Evolutionary conservation across 2,888 invertebrate species (phyloP), one percentile per base, ranked within the genome.

Genomic region (Brachynemurus nebulosus): DNA sequence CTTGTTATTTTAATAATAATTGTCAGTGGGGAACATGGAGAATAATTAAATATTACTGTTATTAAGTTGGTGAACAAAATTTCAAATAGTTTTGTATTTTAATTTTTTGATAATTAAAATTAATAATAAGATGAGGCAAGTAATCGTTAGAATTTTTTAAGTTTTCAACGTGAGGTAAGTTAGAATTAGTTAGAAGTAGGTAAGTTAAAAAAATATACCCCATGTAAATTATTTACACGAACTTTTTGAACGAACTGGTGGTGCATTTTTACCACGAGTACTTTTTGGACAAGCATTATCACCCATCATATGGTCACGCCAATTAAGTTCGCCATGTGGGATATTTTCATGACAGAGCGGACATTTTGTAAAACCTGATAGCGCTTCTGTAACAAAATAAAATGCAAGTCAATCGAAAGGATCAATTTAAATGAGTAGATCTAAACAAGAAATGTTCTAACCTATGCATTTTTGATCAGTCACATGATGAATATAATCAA

Each of bases 331-430:
- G 12, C 80, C 74, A 5, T 77, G 71, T 50, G 78, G 68, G 2
- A 92, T 75, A 60, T 86, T 83, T 48, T 72, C 73, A 55, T 84
- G 81, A 59, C 93, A 93, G 48, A 92, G 72, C 0, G 91, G 90
- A 59, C 93, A 93, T 53, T 84, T 80, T 60, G 80, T 84, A 48
- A 78, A 79, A 25, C 82, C 81, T 52, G 71, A 69, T 19, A 65
- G 57, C 21, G 69, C 60, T 54, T 70, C 73, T 66, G 57, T 30
- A 30, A 30, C 30, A 14, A 30, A 14, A 23, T 23, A 23, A 23
- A 23, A 23, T 7, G 23, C 23, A 23, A 9, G 6, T 23, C 23
- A 23, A 23, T 7, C 9, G 9, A 7, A 23, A 23, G 23, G 23
- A 23, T 7, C 9, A 23, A 23, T 23, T 23, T 23, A 9, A 6